Conservation (phyloP, 2,888 invertebrate species). For the Metallyticus violacea region DNA sequence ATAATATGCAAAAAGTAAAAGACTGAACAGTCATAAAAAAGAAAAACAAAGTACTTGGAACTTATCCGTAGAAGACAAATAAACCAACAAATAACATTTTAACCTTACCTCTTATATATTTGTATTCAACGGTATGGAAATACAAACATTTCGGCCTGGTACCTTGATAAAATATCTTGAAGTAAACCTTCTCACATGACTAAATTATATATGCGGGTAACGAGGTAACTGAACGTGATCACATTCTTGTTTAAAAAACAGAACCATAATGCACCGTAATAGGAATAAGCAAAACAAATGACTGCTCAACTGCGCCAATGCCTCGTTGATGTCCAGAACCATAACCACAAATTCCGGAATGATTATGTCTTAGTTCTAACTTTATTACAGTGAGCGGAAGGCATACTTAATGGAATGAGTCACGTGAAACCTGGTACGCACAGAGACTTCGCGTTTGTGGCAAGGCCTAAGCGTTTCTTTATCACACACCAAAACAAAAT, state of each 20-base stretch:
- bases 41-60: too few species aligned
- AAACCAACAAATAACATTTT: too few species aligned
- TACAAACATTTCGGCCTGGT: neutral
- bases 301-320: neutral
- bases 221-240: neutral
- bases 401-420: neutral
- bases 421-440: neutral
- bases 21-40: neutral
- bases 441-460: neutral
- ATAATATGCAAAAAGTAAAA: neutral
- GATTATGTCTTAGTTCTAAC: neutral
- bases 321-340: neutral
- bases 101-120: neutral
- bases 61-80: neutral
- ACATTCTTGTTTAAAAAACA: neutral
- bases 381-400: neutral
- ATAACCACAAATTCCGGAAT: neutral
- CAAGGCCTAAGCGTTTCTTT: neutral
- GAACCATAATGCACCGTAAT: constrained; percentile 11
- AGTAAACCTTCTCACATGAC: neutral
- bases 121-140: neutral
- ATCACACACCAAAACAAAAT: neutral
- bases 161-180: neutral
- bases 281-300: constrained; percentile 13
- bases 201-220: neutral